Percentiles rank a stretch among this genome's conserved stretches.
These are phyloP conservation scores for Olivierus martensii DNA, from an alignment of 1,140 invertebrate species.

Conservation along the genomic window DNA sequence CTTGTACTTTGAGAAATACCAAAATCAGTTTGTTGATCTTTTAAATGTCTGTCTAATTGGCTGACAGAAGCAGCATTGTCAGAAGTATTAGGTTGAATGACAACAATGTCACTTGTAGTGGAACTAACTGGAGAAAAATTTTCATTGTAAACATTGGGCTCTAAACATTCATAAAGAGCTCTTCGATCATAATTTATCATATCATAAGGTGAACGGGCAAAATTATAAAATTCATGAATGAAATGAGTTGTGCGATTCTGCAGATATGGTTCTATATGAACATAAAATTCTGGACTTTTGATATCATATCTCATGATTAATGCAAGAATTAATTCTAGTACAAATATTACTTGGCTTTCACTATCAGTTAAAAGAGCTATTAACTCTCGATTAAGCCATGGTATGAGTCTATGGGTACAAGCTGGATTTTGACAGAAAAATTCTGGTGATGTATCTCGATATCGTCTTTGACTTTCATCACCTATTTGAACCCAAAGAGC, in stretches of 20 bases:
- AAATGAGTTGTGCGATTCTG: conserved; percentile 47
- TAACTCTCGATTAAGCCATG: conserved; percentile 78
- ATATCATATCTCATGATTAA: conserved; percentile 54
- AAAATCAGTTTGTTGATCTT: no score
- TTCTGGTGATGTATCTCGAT: conserved; percentile 52
- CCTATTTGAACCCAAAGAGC: conserved; percentile 55
- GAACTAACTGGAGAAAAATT: background rate
- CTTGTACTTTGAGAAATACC: background rate
- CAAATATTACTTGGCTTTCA: conserved; percentile 40
- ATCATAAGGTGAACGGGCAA: conserved; percentile 69
- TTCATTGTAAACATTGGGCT: conserved; percentile 4
- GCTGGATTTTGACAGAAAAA: conserved; percentile 60
- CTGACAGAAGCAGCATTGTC: no score
- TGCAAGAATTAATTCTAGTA: conserved; percentile 51
- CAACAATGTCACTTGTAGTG: conserved; percentile 4
- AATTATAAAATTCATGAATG: conserved; percentile 74
- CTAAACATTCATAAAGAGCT: conserved; percentile 26
- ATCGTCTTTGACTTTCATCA: conserved; percentile 43
- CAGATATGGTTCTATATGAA: conserved; percentile 31
- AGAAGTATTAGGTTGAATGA: background rate
- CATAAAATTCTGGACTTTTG: conserved; percentile 52
- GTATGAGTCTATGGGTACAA: conserved; percentile 60
- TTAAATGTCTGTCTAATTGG: no score
- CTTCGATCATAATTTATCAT: conserved; percentile 46
- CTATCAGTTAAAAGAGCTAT: conserved; percentile 45